Conservation (phyloP, 2,888 invertebrate genomes). For the Agonopterix subpropinquella region DNA sequence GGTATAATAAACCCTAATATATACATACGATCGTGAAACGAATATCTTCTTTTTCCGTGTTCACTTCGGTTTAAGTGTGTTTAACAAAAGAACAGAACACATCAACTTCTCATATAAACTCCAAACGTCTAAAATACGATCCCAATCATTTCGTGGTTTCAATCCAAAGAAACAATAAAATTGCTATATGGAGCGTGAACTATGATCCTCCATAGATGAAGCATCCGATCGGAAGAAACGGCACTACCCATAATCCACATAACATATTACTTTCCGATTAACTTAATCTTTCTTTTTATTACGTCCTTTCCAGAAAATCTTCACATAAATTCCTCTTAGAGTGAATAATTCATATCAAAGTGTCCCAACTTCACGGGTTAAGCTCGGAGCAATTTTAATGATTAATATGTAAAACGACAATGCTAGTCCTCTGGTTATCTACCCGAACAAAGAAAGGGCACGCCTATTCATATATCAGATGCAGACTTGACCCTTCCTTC, state of each 20-base stretch:
- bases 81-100: too few species aligned
- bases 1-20: too few species aligned
- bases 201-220: conserved; percentile 47
- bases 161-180: conserved; percentile 25
- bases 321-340: not conserved
- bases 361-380: conserved; percentile 26
- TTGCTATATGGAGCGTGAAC: conserved; percentile 52
- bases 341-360: conserved; percentile 6
- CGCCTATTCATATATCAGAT: conserved; percentile 62
- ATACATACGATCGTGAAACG: too few species aligned
- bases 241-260: conserved; percentile 28
- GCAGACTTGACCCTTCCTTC: conserved; percentile 65
- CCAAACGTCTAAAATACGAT: not conserved
- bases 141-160: not conserved
- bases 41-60: too few species aligned
- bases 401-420: conserved; percentile 58
- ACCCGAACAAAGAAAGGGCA: conserved; percentile 53
- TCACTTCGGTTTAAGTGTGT: too few species aligned
- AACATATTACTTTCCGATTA: conserved; percentile 20
- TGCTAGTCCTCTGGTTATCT: conserved; percentile 50
- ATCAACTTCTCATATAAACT: not conserved
- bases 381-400: conserved; percentile 46
- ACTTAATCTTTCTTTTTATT: conserved; percentile 12
- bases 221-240: conserved; percentile 51
- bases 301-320: not conserved